Base-by-base conservation (phyloP, 2,888 invertebrate genomes). In the Apocheima hispidaria region DNA sequence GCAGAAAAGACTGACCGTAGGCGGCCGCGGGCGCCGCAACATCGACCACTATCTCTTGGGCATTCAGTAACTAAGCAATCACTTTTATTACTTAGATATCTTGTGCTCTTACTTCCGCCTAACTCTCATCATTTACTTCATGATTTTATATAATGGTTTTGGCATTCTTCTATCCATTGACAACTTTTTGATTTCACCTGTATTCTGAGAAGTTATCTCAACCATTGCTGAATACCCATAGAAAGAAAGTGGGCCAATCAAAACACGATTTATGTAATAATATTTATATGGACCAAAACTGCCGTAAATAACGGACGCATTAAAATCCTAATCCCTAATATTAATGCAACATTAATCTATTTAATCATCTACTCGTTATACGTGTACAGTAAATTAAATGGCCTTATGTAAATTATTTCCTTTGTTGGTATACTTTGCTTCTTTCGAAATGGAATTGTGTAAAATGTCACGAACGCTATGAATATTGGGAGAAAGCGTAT, bases 241-340 rank as follows among this genome's bases (percentile, higher is more conserved):
- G 54, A 79, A 68, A 66, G 69, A 33, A 48, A 65, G 81, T 81
- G 82, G 81, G 79, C 76, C 78, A 70, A 82, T 83, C 81, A 80
- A 81, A 78, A 71, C 79, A 84, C 85, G 74, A 87, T 86, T 85
- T 82, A 90, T 82, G 87, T 90, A 90, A 88, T 89, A 90, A 90
- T 90, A 87, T 86, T 90, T 88, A 84, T 90, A 92, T 92, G 92
- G 92, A 92, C 92, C 92, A 92, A 92, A 69, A 90, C 88, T 90
- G 88, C 90, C 90, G 84, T 92, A 87, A 88, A 86, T 90, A 68
- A 88, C 83, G 88, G 89, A 91, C 84, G 82, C 86, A 90, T 90
- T 87, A 88, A 86, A 66, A 86, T 90, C 90, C 86, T 89, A 86
- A 86, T 81, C 84, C 81, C 83, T 90, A 89, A 88, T 88, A 85